Evolutionary conservation across 2,113 vertebrate species (phyloP), one percentile per base, ranked within the genome.

Genomic region (Poecilia latipinna): DNA sequence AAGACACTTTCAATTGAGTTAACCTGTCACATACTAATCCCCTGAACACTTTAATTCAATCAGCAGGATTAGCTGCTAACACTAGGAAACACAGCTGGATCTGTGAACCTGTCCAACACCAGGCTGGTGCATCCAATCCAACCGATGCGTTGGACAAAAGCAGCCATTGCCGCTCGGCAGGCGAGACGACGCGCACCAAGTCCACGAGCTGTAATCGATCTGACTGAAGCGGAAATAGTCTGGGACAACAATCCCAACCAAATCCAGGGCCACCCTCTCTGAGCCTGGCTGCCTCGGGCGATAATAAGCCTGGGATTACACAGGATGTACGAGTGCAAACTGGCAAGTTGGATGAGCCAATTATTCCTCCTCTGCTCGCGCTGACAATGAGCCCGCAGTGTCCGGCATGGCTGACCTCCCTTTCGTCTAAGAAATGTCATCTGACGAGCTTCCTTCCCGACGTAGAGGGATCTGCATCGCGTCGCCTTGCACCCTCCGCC

Each of bases 21-120:
- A 70, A 74, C 70, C 57, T 60, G 74, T 72, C 77, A 75, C 85
- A 86, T 89, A 87, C 93, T 94, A 92, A 95, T 92, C 82, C 78
- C 69, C 42, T 80, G 75, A 82, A 84, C 70, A 57, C 73, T 90
- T 90, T 92, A 85, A 93, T 87, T 89, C 71, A 92, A 90, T 92
- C 86, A 75, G 24, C 37, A 26, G 82, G 88, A 94, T 93, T 89
- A 88, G 68, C 75, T 72, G 37, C 37, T 69, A 72, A 57, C 61
- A 73, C 66, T 26, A 28, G 1, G 13, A 71, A 65, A 77, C 70
- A 67, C 39, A 70, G 15, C 44, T 63, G 61, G 29, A 70, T 65
- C 75, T 1, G 11, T 88, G 72, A 85, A 83, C 72, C 82, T 57
- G 60, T 84, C 83, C 81, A 82, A 74, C 66, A 70, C 26, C 0